Percentiles rank a stretch among this genome's conserved stretches.
phyloP scores from a whole-genome alignment of 2,113 vertebrate genomes.

The Neolamprologus longior region DNA sequence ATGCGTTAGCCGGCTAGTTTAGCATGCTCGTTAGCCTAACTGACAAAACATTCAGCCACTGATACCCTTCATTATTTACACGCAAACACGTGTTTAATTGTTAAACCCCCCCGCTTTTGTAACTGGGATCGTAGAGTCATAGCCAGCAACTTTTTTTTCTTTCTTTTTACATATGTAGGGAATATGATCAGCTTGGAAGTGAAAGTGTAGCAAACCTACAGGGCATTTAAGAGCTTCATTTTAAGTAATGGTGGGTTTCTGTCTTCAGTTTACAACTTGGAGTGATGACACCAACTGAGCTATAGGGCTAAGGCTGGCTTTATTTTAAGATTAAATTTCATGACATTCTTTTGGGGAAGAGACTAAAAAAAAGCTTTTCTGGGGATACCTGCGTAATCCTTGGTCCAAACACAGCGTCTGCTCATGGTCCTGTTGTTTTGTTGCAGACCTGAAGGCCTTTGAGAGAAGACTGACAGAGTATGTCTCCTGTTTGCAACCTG shows the following conservation, averaged over 20 bases:
- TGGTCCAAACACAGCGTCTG: neutral
- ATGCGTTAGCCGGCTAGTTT: neutral
- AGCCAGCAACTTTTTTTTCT: neutral
- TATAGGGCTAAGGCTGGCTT: neutral
- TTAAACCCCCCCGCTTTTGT: neutral
- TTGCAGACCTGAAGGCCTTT: slow-evolving; percentile 94
- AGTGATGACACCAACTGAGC: neutral
- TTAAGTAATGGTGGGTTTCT: neutral
- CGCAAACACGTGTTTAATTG: neutral
- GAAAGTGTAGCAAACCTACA: neutral
- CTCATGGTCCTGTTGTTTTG: neutral
- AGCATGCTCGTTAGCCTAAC: slow-evolving; percentile 31
- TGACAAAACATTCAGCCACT: neutral
- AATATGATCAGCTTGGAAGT: neutral
- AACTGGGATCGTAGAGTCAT: neutral
- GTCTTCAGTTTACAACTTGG: neutral
- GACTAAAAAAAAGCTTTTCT: neutral
- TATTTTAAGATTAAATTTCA: neutral
- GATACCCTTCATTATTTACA: neutral
- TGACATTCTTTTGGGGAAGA: neutral
- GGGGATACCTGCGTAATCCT: neutral
- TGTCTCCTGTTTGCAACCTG: slow-evolving; percentile 95
- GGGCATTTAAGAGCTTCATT: neutral
- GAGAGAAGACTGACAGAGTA: slow-evolving; percentile 98
- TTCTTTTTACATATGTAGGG: neutral